These are phyloP conservation scores for Helarctos malayanus DNA, from an alignment of 2,797 vertebrate genomes.

Conservation along the genomic window DNA sequence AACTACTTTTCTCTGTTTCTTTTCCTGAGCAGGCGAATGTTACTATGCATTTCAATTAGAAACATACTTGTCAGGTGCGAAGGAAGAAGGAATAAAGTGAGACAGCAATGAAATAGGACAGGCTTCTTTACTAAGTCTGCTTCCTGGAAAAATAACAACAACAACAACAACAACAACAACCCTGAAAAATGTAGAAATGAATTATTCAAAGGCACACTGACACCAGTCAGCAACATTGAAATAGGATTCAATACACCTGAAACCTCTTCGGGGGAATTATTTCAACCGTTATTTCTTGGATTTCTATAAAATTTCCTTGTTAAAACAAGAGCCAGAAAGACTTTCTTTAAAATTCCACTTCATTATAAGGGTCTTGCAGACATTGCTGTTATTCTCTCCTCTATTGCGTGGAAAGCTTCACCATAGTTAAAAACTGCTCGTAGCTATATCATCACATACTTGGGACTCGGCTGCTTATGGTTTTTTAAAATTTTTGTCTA, in stretches of 20 bases:
- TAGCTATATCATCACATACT: neutral
- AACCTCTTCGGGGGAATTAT: conserved; percentile 78
- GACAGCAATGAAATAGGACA: conserved; percentile 84
- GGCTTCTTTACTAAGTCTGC: conserved; percentile 78
- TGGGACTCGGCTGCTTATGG: neutral
- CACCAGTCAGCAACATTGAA: conserved; percentile 80
- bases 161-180: conserved; percentile 75
- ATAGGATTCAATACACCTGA: conserved; percentile 77
- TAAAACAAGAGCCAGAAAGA: conserved; percentile 62
- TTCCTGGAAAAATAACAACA: conserved; percentile 84
- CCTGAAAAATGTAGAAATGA: conserved; percentile 82
- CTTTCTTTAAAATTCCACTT: conserved; percentile 65
- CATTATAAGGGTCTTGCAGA: conserved; percentile 49
- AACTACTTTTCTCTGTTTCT: conserved; percentile 78
- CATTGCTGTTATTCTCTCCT: conserved; percentile 54
- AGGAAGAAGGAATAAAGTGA: conserved; percentile 81
- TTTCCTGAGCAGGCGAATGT: conserved; percentile 79
- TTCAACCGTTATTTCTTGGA: conserved; percentile 69
- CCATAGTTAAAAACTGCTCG: neutral
- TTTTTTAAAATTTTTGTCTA: neutral
- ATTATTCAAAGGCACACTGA: conserved; percentile 86
- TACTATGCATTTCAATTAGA: conserved; percentile 84
- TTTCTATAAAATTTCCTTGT: conserved; percentile 56
- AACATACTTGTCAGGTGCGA: conserved; percentile 81
- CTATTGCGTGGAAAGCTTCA: neutral